Evolutionary conservation across 2,888 invertebrate species (phyloP).

Genomic region (Agrotis segetum): DNA sequence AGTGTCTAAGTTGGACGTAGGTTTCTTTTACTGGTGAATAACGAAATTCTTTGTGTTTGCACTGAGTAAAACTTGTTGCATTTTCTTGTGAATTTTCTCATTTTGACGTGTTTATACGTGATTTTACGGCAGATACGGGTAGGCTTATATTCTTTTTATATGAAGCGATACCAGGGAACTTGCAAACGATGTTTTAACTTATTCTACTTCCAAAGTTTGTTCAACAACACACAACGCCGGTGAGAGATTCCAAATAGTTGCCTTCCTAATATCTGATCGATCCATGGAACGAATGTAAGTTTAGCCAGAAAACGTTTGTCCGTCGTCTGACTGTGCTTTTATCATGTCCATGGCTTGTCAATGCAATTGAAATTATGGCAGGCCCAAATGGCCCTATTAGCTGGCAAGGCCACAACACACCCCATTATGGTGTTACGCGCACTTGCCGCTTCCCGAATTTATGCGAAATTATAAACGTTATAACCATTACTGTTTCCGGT

Average conservation of each 20-base stretch:
- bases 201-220: neutral
- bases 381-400: slow-evolving; percentile 5
- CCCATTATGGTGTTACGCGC: slow-evolving; percentile 39
- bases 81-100: neutral
- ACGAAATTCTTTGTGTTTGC: slow-evolving; percentile 21
- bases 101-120: neutral
- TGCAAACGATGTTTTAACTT: too few species aligned
- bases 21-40: slow-evolving; percentile 31
- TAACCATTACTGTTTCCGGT: slow-evolving; percentile 48
- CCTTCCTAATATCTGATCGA: neutral
- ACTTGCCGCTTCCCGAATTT: slow-evolving; percentile 36
- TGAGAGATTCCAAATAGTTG: neutral
- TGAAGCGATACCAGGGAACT: too few species aligned
- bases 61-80: neutral
- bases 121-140: neutral
- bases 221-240: neutral
- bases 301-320: neutral
- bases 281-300: neutral
- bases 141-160: neutral
- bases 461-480: slow-evolving; percentile 42
- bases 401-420: slow-evolving; percentile 17
- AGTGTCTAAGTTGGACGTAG: slow-evolving; percentile 56
- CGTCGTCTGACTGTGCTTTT: neutral
- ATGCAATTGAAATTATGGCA: slow-evolving; percentile 17
- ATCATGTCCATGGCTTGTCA: slow-evolving; percentile 15